Evolutionary conservation across 2,797 vertebrate species (phyloP).

Genomic region (Gallinago stenura): DNA sequence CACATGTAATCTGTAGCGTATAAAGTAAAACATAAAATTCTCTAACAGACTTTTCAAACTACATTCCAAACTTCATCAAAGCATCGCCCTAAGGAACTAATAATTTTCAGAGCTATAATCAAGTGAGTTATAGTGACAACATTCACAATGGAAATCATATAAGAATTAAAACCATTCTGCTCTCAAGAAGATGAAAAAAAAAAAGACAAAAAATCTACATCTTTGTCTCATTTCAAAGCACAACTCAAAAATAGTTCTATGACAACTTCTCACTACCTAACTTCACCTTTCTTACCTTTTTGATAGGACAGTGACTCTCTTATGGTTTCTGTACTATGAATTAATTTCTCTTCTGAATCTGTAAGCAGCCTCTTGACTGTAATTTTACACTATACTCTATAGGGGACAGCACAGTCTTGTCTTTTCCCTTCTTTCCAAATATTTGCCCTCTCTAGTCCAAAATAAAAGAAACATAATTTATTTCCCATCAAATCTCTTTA

Average conservation of each 20-base stretch:
- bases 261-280: background rate
- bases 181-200: background rate
- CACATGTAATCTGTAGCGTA: background rate
- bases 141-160: constrained; percentile 10
- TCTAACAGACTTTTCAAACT: constrained; percentile 36
- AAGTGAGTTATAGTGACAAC: constrained; percentile 4
- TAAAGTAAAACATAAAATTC: constrained; percentile 19
- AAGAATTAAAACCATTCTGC: constrained; percentile 41
- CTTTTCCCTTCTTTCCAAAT: background rate
- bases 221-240: background rate
- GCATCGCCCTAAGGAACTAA: constrained; percentile 24
- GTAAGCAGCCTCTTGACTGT: background rate
- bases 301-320: background rate
- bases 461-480: background rate
- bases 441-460: background rate
- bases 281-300: background rate
- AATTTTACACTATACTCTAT: background rate
- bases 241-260: background rate
- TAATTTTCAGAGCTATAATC: background rate
- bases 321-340: background rate
- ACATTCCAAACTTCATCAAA: constrained; percentile 63
- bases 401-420: constrained; percentile 49
- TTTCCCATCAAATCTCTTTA: background rate
- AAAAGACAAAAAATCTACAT: background rate
- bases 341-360: background rate